Evolutionary conservation across 2,888 invertebrate species (phyloP).

Genomic region (Campoletis raptor): DNA sequence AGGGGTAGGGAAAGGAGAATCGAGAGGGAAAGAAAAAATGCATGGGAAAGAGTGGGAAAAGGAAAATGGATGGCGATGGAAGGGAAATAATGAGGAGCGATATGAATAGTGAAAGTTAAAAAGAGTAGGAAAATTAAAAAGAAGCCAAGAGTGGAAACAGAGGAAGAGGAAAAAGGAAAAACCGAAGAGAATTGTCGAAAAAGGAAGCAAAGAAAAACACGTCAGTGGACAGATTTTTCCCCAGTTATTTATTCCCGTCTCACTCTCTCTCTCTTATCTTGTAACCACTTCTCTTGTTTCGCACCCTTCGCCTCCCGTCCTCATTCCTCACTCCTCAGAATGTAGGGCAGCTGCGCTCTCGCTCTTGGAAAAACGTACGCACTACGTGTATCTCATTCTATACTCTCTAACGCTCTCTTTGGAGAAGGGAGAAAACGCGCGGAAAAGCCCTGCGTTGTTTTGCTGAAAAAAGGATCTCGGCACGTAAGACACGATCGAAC

Average conservation of each 20-base stretch:
- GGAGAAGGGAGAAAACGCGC: slow-evolving; percentile 56
- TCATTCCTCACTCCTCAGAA: slow-evolving; percentile 64
- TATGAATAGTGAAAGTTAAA: slow-evolving; percentile 12
- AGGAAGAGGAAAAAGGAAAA: slow-evolving; percentile 33
- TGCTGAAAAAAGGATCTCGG: slow-evolving; percentile 62
- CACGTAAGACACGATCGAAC: slow-evolving; percentile 61
- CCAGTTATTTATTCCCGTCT: slow-evolving; percentile 23
- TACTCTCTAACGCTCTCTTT: not conserved
- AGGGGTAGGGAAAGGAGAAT: slow-evolving; percentile 32
- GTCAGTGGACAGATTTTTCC: slow-evolving; percentile 14
- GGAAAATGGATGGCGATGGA: not conserved
- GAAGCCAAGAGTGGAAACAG: slow-evolving; percentile 9
- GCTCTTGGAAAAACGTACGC: slow-evolving; percentile 32
- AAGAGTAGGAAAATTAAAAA: slow-evolving; percentile 1
- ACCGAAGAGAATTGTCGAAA: slow-evolving; percentile 48
- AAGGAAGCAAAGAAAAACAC: slow-evolving; percentile 48
- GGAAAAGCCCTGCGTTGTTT: slow-evolving; percentile 46
- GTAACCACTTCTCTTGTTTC: slow-evolving; percentile 32
- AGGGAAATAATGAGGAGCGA: not conserved
- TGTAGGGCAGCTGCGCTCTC: slow-evolving; percentile 69
- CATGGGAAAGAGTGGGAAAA: slow-evolving; percentile 37
- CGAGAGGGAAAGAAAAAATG: slow-evolving; percentile 42
- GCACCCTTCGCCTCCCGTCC: slow-evolving; percentile 19
- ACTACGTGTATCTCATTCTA: slow-evolving; percentile 16
- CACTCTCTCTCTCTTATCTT: slow-evolving; percentile 28